Percentiles rank a stretch among this genome's conserved stretches.
These are phyloP conservation scores for Drosophila miranda DNA, from an alignment of 1,140 invertebrate genomes.

Conservation along the genomic window DNA sequence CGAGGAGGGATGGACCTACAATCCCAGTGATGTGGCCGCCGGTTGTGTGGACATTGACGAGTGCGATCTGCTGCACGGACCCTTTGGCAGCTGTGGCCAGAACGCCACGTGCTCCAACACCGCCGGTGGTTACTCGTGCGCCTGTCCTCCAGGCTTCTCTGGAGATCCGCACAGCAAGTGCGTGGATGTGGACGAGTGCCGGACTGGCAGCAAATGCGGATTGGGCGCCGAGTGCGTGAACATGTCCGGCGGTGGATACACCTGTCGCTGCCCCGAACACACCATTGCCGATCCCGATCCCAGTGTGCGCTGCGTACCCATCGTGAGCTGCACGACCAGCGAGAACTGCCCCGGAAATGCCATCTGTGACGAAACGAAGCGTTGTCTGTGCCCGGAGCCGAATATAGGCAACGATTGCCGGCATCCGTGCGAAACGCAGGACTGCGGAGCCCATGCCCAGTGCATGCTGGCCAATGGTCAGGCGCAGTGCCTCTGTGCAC, in stretches of 20 bases:
- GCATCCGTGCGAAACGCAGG: conserved; percentile 94
- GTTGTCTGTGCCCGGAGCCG: conserved; percentile 94
- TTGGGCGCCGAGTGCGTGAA: conserved; percentile 91
- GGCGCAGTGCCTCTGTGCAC: conserved; percentile 91
- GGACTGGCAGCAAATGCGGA: conserved; percentile 86
- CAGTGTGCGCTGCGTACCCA: conserved; percentile 88
- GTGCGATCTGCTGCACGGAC: conserved; percentile 90
- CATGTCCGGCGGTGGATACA: conserved; percentile 89
- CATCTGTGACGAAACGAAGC: conserved; percentile 89
- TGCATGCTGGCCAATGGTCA: conserved; percentile 93
- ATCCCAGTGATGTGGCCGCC: conserved; percentile 92
- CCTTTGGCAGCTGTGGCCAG: conserved; percentile 90
- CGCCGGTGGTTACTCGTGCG: conserved; percentile 89
- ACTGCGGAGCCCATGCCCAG: conserved; percentile 93
- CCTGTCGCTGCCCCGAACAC: conserved; percentile 91
- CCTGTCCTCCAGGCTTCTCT: conserved; percentile 90
- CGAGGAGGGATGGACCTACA: conserved; percentile 96
- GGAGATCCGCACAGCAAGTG: conserved; percentile 91
- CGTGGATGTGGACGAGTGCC: conserved; percentile 93
- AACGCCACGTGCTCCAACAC: conserved; percentile 93
- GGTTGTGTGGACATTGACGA: conserved; percentile 97
- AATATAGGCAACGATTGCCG: conserved; percentile 95
- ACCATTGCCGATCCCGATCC: conserved; percentile 92
- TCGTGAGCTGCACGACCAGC: conserved; percentile 89
- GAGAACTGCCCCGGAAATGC: conserved; percentile 94